A percentile compares a stretch with the other conserved stretches of the same genome.
Evolutionary conservation across 2,797 vertebrate genomes (phyloP).

Genomic region (Podarcis siculus): DNA sequence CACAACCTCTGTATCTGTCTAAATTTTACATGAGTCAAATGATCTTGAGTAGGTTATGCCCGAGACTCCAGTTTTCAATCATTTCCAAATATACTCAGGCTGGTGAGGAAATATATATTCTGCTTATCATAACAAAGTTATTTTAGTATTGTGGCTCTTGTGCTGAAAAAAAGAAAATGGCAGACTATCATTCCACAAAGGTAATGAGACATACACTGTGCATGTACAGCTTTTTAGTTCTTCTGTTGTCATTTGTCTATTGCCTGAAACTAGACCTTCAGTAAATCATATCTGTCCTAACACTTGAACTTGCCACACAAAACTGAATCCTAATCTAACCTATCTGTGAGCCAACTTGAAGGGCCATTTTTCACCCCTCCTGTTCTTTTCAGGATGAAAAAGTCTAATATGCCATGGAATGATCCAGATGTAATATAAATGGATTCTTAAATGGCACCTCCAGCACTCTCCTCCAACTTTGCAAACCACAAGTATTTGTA

Average conservation of each 20-base stretch:
- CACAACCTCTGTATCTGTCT: background rate
- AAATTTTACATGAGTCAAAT: slow-evolving; percentile 25
- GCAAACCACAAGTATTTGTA: slow-evolving; percentile 69
- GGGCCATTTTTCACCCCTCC: slow-evolving; percentile 10
- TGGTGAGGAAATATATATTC: background rate
- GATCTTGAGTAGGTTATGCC: slow-evolving; percentile 1
- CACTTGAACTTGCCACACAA: slow-evolving; percentile 33
- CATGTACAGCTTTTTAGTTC: background rate
- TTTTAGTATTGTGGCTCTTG: background rate
- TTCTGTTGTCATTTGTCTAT: background rate
- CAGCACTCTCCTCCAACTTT: slow-evolving; percentile 63
- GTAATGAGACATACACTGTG: slow-evolving; percentile 9
- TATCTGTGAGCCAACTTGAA: slow-evolving; percentile 54
- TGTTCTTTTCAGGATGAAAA: slow-evolving; percentile 53
- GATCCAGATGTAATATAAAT: slow-evolving; percentile 64
- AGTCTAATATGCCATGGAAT: slow-evolving; percentile 54
- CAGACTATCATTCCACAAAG: background rate
- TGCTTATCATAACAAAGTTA: background rate
- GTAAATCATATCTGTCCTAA: slow-evolving; percentile 45
- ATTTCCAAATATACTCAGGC: background rate
- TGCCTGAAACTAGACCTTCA: slow-evolving; percentile 33
- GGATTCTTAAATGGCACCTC: slow-evolving; percentile 64
- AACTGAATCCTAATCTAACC: slow-evolving; percentile 36
- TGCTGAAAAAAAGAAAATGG: background rate
- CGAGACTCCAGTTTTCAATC: slow-evolving; percentile 32